Base-by-base conservation (phyloP, 2,888 invertebrate genomes). In the Shargacucullia verbasci region DNA sequence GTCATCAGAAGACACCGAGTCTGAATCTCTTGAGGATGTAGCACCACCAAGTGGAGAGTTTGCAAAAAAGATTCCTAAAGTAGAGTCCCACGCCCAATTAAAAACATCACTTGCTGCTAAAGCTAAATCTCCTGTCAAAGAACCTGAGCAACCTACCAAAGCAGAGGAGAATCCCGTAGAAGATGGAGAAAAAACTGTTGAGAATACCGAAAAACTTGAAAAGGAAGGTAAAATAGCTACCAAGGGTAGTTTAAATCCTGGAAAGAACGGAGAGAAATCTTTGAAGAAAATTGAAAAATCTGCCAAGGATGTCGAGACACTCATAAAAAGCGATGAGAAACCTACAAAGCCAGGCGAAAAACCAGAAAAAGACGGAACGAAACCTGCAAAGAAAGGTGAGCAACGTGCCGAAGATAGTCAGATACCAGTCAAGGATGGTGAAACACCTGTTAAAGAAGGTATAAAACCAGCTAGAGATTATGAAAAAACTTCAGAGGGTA, bases 1-100 rank as follows among this genome's bases (percentile, higher is more conserved):
- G 38, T 83, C 86, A 39, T 76, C 68, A 38, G 48, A 43, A 41
- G 40, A 31, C 11, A 43, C 52, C 1, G 15, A 40, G 46, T 50
- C 56, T 2, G 48, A 44, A 31, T 61, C 72, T 14, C 7, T 43
- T 25, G 68, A 69, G 54, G 39, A 39, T 7, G 25, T 67, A 25
- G 35, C 41, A 14, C 68, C 72, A 47, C 43, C 25, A 0, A 27
- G 39, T 12, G 56, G 69, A 2, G 53, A 62, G 12, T 54, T 50
- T 27, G 69, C 69, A 8, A 44, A 63, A 44, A 68, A 40, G 7
- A 52, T 69, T 12, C 45, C 45, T 4, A 62, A 52, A n/a, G 38
- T 52, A 31, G 45, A 13, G 7, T 35, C 50, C 33, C 11, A 20
- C 13, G 31, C n/a, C 0, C 0, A 5, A 0, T 7, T 12, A 10